Evolutionary conservation across 2,797 vertebrate genomes (phyloP), one percentile per base, ranked within the genome.

Genomic region (Myioborus miniatus): DNA sequence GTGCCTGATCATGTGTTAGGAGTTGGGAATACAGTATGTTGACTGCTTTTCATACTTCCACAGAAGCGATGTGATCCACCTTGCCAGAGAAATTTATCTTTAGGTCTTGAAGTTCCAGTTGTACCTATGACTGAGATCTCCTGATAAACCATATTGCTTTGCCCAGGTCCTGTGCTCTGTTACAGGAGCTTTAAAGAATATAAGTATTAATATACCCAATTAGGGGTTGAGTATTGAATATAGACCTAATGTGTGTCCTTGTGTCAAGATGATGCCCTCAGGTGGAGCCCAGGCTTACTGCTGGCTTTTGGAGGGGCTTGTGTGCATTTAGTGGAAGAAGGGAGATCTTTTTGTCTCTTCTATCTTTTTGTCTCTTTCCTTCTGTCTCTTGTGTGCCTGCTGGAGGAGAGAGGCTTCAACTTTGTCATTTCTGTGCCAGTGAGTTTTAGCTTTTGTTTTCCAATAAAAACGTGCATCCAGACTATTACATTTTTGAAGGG

Each of bases 241-340:
- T 47, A 71, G 62, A 75, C 29, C 12, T 79, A 30, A 14, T 63
- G 21, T 56, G 23, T 37, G 47, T 76, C 80, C 63, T 37, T 56
- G 37, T 72, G 67, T 78, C 87, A 80, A 87, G 89, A 89, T 67
- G 77, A 90, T 94, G 92, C 67, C 77, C 67, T 92, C 59, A 84
- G 83, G 36, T 90, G 77, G 79, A 88, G 69, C 69, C 62, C 26
- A 59, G 32, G 67, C 44, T 96, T 84, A 69, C 44, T 90, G 80
- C 74, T 90, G 83, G 63, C 49, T 82, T 92, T n/a, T 56, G 17
- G 34, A 69, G 24, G 12, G 37, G 17, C 52, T 75, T 72, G 26
- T 24, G 23, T 44, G 44, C 7, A 3, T 82, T 53, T 36, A 67
- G 17, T 36, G 19, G 44, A 58, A 84, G 63, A 58, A 84, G 21